A percentile compares a stretch with the other conserved stretches of the same genome.
phyloP scores from a whole-genome alignment of 2,888 invertebrate genomes.

The Nephrotoma flavescens region DNA sequence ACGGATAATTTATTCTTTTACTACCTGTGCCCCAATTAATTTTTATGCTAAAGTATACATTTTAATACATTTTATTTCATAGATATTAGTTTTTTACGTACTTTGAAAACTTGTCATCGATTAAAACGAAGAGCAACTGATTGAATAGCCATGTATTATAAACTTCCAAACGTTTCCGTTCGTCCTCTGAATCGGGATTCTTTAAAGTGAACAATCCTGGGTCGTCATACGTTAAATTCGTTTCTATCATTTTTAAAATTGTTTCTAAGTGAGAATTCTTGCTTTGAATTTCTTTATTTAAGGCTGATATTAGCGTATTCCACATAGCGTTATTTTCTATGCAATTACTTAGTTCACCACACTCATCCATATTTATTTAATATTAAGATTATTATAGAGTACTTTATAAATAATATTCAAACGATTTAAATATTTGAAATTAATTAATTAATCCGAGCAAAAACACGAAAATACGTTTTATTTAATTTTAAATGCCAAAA shows the following conservation, averaged over 20 bases:
- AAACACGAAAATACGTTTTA: neutral
- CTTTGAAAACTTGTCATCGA: neutral
- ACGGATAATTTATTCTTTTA: too few relatives aligned
- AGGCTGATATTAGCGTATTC: slow-evolving; percentile 9
- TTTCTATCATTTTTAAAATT: slow-evolving; percentile 11
- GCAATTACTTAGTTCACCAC: neutral
- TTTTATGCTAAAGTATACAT: neutral
- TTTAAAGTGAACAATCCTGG: slow-evolving; percentile 10
- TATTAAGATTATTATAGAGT: neutral
- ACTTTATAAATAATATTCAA: too few relatives aligned
- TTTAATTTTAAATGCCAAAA: neutral
- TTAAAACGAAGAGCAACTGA: neutral
- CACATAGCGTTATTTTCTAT: slow-evolving; percentile 8
- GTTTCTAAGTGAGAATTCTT: slow-evolving; percentile 7
- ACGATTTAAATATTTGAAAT: too few relatives aligned
- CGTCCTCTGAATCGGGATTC: neutral
- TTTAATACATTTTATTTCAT: neutral
- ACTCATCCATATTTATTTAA: neutral
- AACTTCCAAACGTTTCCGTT: neutral
- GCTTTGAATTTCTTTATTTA: slow-evolving; percentile 7
- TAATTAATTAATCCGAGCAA: neutral
- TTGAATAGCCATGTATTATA: slow-evolving; percentile 2
- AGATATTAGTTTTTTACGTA: neutral
- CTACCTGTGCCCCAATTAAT: neutral
- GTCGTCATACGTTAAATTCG: slow-evolving; percentile 13